phyloP scores from a whole-genome alignment of 2,113 vertebrate genomes.

The Sula dactylatra region DNA sequence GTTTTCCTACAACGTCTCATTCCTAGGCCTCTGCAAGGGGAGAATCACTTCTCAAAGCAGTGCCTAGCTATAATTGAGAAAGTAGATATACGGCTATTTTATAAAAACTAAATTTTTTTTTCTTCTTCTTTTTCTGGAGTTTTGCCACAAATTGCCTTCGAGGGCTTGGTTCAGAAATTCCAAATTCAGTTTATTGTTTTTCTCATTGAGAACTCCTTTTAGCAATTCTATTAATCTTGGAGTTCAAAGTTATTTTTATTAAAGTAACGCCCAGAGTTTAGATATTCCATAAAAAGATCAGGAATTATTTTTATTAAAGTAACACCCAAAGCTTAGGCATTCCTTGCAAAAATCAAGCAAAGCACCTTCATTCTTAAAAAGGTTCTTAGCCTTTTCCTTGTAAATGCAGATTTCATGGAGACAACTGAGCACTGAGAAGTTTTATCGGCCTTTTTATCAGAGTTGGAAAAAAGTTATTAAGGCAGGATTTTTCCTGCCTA shows the following conservation, averaged over 20 bases:
- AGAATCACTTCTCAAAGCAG: background rate
- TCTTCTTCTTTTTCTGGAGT: background rate
- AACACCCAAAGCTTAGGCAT: conserved; percentile 54
- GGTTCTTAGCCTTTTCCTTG: background rate
- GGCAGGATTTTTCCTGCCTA: background rate
- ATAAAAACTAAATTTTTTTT: background rate
- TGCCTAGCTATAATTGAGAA: background rate
- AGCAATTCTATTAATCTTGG: conserved; percentile 54
- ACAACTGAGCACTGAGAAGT: background rate
- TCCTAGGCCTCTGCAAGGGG: background rate
- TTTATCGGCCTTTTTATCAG: background rate
- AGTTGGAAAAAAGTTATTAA: background rate
- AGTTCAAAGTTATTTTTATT: conserved; percentile 55
- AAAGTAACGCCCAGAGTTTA: conserved; percentile 52
- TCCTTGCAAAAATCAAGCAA: conserved; percentile 27
- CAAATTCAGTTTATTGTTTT: conserved; percentile 47
- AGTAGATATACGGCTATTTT: background rate
- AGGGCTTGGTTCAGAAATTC: conserved; percentile 66
- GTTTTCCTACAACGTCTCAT: background rate
- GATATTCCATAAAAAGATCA: conserved; percentile 38
- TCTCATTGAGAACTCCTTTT: conserved; percentile 42
- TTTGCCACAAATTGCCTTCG: conserved; percentile 39
- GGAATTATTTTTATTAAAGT: conserved; percentile 58
- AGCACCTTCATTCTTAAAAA: conserved; percentile 38
- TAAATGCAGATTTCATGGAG: background rate